Conservation (phyloP, 2,113 vertebrate genomes). For the Peromyscus polionotus region DNA sequence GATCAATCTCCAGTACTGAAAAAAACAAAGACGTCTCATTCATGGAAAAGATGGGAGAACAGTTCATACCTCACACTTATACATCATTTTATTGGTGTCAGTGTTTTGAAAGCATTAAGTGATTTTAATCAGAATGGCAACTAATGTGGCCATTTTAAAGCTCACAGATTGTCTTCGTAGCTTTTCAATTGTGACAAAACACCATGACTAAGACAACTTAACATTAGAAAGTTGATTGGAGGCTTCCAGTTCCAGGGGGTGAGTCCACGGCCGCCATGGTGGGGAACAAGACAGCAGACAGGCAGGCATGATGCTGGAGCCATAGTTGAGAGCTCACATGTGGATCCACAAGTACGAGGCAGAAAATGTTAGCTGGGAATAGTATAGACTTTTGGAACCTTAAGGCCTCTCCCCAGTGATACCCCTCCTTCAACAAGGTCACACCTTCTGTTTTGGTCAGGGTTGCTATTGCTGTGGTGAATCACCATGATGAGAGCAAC, state of each 20-base stretch:
- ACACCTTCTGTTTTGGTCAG: background rate
- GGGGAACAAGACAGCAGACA: background rate
- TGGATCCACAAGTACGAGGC: background rate
- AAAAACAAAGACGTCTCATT: background rate
- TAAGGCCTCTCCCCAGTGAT: background rate
- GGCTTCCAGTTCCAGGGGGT: background rate
- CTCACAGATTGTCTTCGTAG: background rate
- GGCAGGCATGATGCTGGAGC: background rate
- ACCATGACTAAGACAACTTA: background rate
- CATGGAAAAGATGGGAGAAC: background rate
- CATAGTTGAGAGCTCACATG: background rate
- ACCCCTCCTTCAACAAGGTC: background rate
- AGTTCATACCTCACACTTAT: background rate
- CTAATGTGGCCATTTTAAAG: conserved; percentile 39
- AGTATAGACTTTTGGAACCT: background rate
- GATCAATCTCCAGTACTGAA: background rate
- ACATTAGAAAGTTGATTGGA: background rate
- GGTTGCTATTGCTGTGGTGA: background rate
- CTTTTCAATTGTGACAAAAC: background rate
- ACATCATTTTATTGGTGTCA: background rate
- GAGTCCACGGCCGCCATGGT: background rate
- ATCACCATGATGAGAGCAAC: background rate
- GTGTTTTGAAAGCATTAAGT: background rate
- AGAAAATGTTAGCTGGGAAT: background rate
- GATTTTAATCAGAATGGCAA: conserved; percentile 33